Evolutionary conservation across 2,797 vertebrate genomes (phyloP).

Genomic region (Zalophus californianus): DNA sequence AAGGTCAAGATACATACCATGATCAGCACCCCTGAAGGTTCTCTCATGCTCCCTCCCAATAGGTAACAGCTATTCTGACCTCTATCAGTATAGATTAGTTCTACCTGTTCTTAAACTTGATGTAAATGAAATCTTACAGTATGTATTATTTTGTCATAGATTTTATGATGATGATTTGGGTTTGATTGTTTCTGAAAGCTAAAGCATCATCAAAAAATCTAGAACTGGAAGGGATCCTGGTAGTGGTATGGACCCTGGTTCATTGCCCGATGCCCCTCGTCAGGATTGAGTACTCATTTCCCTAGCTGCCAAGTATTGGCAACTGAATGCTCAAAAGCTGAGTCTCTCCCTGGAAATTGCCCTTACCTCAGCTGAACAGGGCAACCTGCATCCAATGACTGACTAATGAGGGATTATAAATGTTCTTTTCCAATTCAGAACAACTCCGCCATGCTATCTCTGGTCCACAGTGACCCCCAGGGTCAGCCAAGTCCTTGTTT

Average conservation of each 20-base stretch:
- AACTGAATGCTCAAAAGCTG: neutral
- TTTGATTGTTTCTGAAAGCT: constrained; percentile 35
- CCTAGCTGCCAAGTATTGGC: neutral
- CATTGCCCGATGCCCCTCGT: neutral
- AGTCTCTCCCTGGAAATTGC: neutral
- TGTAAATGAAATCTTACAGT: neutral
- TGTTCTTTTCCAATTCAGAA: neutral
- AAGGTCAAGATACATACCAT: neutral
- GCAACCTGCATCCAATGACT: neutral
- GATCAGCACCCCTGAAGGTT: neutral
- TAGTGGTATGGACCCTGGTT: neutral
- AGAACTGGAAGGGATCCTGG: neutral
- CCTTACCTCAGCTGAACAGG: neutral
- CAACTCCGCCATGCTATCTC: neutral
- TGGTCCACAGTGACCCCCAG: neutral
- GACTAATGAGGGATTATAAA: neutral
- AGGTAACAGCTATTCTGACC: neutral
- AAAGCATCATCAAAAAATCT: neutral
- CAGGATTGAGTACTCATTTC: neutral
- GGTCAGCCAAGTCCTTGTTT: neutral
- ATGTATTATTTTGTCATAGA: neutral
- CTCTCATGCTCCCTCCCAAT: neutral
- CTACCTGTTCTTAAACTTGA: constrained; percentile 16
- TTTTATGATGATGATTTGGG: constrained; percentile 1
- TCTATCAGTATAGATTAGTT: neutral